Evolutionary conservation across 2,888 invertebrate genomes (phyloP).

Genomic region (Harpalus rufipes): DNA sequence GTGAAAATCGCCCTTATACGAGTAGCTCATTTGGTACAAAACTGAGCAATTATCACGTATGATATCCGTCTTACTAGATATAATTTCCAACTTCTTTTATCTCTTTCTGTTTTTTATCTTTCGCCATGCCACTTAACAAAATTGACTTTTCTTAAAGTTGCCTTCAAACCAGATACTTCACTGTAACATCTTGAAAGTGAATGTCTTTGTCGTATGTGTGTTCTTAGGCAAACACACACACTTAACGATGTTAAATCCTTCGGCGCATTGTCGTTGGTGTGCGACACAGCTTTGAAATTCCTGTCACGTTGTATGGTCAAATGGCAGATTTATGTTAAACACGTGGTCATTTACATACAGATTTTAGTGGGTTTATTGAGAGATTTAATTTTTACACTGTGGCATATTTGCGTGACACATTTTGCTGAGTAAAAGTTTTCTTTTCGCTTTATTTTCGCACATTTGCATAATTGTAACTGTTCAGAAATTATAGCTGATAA

Average conservation of each 20-base stretch:
- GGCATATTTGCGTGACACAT: not conserved
- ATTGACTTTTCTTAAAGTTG: conserved; percentile 11
- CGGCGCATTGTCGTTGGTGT: not conserved
- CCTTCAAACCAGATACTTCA: not conserved
- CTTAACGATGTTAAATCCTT: not conserved
- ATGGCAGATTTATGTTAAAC: conserved; percentile 22
- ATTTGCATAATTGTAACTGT: not conserved
- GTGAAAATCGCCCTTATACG: too few relatives aligned
- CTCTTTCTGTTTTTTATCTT: not conserved
- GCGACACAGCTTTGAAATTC: conserved; percentile 13
- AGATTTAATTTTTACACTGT: conserved; percentile 21
- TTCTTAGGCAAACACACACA: not conserved
- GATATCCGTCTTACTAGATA: not conserved
- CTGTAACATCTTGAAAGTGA: not conserved
- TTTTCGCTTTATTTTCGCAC: not conserved
- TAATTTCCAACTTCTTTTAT: not conserved
- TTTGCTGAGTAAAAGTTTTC: not conserved
- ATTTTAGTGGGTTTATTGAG: conserved; percentile 11
- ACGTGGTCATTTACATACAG: conserved; percentile 13
- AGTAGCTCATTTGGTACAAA: not conserved
- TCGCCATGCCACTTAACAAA: not conserved
- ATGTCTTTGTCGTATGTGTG: not conserved
- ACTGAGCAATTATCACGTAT: not conserved
- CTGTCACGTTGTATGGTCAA: conserved; percentile 19
- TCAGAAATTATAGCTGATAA: not conserved